These are phyloP conservation scores for Cyphomyrmex costatus DNA, from an alignment of 1,140 invertebrate species.

Conservation along the genomic window DNA sequence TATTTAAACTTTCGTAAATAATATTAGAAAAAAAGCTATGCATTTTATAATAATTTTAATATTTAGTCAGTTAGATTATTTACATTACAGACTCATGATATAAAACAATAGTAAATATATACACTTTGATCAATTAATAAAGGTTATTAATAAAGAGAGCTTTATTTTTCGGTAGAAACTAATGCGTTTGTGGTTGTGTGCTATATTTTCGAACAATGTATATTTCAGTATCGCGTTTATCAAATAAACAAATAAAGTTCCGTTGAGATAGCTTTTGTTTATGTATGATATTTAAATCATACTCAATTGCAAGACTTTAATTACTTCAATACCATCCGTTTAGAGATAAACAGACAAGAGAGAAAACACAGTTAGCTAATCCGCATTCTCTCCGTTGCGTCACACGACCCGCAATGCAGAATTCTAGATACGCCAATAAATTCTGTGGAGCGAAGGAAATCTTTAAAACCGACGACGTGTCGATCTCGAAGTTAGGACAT, in stretches of 20 bases:
- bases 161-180: background rate
- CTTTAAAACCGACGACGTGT: background rate
- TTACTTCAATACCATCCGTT: background rate
- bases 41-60: conserved; percentile 1
- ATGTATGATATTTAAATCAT: background rate
- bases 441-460: conserved; percentile 5
- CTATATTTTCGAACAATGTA: background rate
- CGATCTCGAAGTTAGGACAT: conserved; percentile 23
- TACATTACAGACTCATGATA: background rate
- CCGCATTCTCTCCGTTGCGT: conserved; percentile 19
- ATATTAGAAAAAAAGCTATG: background rate
- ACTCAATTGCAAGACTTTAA: background rate
- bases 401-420: conserved; percentile 25
- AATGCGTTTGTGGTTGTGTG: background rate
- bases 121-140: too few relatives aligned
- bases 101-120: background rate
- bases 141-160: background rate
- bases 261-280: background rate
- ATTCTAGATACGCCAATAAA: conserved; percentile 40
- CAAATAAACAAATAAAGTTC: too few relatives aligned
- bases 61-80: background rate
- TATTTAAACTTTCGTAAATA: background rate
- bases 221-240: background rate
- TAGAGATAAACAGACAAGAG: background rate
- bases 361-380: conserved; percentile 28